These are phyloP conservation scores for Eupithecia abbreviata DNA, from an alignment of 2,888 invertebrate genomes.

Conservation along the genomic window DNA sequence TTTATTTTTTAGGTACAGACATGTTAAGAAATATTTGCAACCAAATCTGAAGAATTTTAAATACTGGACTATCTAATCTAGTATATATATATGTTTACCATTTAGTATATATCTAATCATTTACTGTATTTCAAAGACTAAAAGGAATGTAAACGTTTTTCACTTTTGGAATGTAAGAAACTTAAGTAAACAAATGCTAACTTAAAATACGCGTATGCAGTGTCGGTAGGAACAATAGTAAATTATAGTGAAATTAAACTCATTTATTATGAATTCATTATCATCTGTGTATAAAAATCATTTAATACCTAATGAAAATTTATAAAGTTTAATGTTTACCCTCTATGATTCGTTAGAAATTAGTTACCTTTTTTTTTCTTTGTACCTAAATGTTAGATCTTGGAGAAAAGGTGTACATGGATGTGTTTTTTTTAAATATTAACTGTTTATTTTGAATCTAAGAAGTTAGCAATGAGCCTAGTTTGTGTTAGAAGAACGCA, in stretches of 20 bases:
- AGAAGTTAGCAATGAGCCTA: background rate
- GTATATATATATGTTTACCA: background rate
- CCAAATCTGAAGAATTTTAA: background rate
- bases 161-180: conserved; percentile 4
- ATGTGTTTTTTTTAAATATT: background rate
- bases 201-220: background rate
- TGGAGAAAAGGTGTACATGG: conserved; percentile 9
- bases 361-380: conserved; percentile 23
- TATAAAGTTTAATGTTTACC: conserved; percentile 16
- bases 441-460: background rate
- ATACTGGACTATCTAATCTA: background rate
- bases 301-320: conserved; percentile 2
- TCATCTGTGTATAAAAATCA: conserved; percentile 19
- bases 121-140: background rate
- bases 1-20: background rate
- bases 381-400: conserved; percentile 15
- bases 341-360: conserved; percentile 20
- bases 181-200: background rate
- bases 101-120: too few relatives aligned
- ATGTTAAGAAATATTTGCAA: background rate
- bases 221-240: background rate
- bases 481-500: background rate
- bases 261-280: background rate
- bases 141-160: background rate
- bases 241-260: background rate